Conservation (phyloP, 1,140 invertebrate genomes). For the Wasmannia auropunctata region DNA sequence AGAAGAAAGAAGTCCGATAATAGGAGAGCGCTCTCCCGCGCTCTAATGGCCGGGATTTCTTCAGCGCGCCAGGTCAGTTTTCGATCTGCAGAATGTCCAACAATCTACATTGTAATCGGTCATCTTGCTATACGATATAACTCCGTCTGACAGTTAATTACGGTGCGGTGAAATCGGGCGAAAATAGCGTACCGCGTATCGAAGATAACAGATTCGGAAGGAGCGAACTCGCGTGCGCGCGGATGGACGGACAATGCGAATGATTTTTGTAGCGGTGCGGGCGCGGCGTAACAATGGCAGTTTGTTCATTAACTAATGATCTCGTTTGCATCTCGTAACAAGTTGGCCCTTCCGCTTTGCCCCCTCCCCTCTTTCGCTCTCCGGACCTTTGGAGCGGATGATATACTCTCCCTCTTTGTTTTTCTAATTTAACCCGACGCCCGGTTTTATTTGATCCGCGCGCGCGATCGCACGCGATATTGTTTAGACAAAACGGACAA, state of each 20-base stretch:
- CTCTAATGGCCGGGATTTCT: slow-evolving; percentile 18
- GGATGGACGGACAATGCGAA: not conserved
- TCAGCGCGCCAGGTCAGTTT: not conserved
- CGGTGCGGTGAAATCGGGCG: not conserved
- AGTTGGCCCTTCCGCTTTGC: not conserved
- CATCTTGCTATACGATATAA: slow-evolving; percentile 6
- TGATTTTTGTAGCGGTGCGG: not conserved
- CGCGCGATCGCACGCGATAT: slow-evolving; percentile 22
- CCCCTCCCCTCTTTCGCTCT: too few species aligned
- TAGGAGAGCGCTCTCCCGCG: slow-evolving; percentile 14
- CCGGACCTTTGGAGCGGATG: slow-evolving; percentile 24
- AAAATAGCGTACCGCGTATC: not conserved
- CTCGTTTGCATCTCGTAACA: slow-evolving; percentile 16
- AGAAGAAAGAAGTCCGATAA: slow-evolving; percentile 27
- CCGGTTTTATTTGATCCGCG: not conserved
- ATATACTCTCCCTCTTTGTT: not conserved
- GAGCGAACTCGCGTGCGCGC: not conserved
- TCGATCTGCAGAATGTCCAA: not conserved
- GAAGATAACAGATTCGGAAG: not conserved
- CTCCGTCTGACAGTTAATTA: slow-evolving; percentile 29
- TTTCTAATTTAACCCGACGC: not conserved
- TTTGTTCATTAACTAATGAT: slow-evolving; percentile 33
- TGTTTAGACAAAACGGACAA: slow-evolving; percentile 39
- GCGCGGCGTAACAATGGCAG: not conserved
- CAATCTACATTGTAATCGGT: not conserved